phyloP scores from a whole-genome alignment of 2,888 invertebrate species.

The Caenorhabditis sp. region DNA sequence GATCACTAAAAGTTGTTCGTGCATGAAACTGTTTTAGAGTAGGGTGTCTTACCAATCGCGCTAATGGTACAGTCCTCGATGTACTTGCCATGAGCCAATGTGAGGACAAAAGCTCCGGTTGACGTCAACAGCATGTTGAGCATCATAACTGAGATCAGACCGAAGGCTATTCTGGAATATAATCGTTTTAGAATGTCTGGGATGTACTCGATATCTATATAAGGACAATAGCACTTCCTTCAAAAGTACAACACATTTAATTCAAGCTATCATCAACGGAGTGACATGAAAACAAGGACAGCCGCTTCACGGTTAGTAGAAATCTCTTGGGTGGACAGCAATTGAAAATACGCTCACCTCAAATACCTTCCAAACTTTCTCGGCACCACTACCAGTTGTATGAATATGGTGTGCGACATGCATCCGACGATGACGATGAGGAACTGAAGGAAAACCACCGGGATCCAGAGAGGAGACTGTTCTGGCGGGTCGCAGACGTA shows the following conservation, averaged over 20 bases:
- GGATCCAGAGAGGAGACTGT: conserved; percentile 12
- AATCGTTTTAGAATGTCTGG: neutral
- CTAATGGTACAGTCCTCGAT: conserved; percentile 53
- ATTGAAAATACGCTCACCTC: neutral
- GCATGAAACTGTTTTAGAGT: too few relatives aligned
- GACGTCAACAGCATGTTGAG: conserved; percentile 44
- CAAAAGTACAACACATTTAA: neutral
- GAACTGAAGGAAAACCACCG: conserved; percentile 37
- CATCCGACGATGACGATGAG: conserved; percentile 37
- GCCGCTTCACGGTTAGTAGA: too few relatives aligned
- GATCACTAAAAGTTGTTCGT: conserved; percentile 7
- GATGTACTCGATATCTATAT: neutral
- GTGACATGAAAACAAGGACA: too few relatives aligned
- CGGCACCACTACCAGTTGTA: neutral
- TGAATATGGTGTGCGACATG: conserved; percentile 32
- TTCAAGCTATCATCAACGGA: too few relatives aligned
- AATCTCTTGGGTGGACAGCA: neutral
- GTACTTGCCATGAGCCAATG: conserved; percentile 34
- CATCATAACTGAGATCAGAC: conserved; percentile 24
- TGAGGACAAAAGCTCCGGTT: conserved; percentile 30
- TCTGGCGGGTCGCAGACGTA: conserved; percentile 6
- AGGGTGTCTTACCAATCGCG: conserved; percentile 16
- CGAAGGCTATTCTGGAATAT: conserved; percentile 27
- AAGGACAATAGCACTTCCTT: neutral
- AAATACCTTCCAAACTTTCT: conserved; percentile 28